Conservation (phyloP, 2,797 vertebrate genomes). For the Labeo calbasu region DNA sequence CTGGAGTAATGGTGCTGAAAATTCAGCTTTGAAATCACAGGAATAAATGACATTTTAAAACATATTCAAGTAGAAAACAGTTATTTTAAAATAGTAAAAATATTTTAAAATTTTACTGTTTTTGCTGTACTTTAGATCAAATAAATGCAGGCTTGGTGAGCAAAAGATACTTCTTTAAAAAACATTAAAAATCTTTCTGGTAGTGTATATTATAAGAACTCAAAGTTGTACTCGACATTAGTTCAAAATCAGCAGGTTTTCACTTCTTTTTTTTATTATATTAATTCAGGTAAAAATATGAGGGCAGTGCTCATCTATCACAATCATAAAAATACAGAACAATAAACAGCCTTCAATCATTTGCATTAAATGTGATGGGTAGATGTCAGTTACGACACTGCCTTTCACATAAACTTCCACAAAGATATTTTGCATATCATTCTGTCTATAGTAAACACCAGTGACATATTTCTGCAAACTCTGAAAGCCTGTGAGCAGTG, state of each 20-base stretch:
- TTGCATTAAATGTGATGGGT: not conserved
- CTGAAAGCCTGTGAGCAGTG: not conserved
- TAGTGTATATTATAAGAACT: no score
- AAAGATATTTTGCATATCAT: not conserved
- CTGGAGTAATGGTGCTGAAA: no score
- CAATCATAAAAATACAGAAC: not conserved
- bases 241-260: not conserved
- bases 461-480: not conserved
- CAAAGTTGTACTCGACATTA: not conserved
- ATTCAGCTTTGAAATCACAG: no score
- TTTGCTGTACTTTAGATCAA: no score
- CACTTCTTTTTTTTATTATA: not conserved
- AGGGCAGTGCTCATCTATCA: not conserved
- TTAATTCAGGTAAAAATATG: not conserved
- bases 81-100: no score
- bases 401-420: not conserved
- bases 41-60: no score
- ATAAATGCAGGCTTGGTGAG: no score
- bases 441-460: not conserved
- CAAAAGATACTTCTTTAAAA: no score
- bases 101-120: no score
- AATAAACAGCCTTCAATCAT: not conserved
- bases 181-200: no score
- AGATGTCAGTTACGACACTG: not conserved
- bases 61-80: no score